These are phyloP conservation scores for Sarcophaga rosellei DNA, from an alignment of 2,888 invertebrate genomes.

Conservation along the genomic window DNA sequence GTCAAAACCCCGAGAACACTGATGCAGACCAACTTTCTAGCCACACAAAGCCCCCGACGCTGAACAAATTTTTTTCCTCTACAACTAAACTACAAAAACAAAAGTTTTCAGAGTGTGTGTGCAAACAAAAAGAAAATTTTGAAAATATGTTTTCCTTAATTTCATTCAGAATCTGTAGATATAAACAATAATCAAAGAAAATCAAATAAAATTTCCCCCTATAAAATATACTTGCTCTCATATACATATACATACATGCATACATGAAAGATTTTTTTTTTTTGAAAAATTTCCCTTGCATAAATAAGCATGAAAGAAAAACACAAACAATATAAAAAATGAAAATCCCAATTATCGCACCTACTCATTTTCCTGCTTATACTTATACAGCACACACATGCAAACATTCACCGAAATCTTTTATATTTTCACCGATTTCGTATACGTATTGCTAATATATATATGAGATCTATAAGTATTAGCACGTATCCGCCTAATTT, in stretches of 20 bases:
- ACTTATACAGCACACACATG: conserved; percentile 11
- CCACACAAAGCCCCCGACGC: conserved; percentile 79
- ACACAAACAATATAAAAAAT: too few relatives aligned
- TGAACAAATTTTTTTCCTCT: conserved; percentile 67
- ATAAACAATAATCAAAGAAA: conserved; percentile 28
- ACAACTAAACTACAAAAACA: conserved; percentile 48
- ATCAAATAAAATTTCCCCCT: conserved; percentile 54
- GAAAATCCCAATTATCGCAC: conserved; percentile 71
- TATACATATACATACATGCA: too few relatives aligned
- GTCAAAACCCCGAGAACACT: conserved; percentile 83
- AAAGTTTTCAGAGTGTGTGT: conserved; percentile 31
- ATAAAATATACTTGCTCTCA: conserved; percentile 44
- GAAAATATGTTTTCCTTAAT: conserved; percentile 32
- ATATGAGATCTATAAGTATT: not conserved
- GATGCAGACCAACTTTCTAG: conserved; percentile 80
- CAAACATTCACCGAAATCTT: not conserved
- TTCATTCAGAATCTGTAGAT: conserved; percentile 48
- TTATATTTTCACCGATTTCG: conserved; percentile 31
- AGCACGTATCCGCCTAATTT: not conserved
- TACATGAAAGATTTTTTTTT: not conserved
- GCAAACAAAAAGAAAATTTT: not conserved
- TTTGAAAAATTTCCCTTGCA: conserved; percentile 31
- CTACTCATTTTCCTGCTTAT: conserved; percentile 67
- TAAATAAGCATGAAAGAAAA: conserved; percentile 49
- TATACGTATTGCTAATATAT: conserved; percentile 25